A percentile compares a stretch with the other conserved stretches of the same genome.
Evolutionary conservation across 1,140 invertebrate species (phyloP).

Genomic region (Zaprionus capensis): DNA sequence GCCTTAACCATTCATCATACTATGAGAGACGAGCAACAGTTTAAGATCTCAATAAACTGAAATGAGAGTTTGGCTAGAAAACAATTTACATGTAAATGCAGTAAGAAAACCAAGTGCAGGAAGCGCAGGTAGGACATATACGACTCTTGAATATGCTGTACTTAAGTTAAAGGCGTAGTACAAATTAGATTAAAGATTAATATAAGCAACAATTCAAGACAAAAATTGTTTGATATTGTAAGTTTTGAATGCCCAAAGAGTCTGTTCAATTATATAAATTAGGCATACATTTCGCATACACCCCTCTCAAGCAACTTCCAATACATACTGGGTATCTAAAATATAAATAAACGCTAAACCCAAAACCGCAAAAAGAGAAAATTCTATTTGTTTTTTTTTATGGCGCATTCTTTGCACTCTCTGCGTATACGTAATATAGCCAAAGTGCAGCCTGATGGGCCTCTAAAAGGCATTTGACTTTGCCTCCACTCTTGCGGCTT

Average conservation of each 20-base stretch:
- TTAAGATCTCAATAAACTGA: constrained; percentile 10
- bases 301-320: too few relatives aligned
- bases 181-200: neutral
- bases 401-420: constrained; percentile 36
- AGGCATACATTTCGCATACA: neutral
- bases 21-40: neutral
- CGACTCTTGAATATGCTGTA: neutral
- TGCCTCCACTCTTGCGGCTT: neutral
- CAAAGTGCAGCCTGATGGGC: constrained; percentile 71
- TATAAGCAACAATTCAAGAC: neutral
- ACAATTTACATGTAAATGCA: constrained; percentile 42
- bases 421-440: constrained; percentile 66
- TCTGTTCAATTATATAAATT: too few relatives aligned
- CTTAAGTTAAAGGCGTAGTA: neutral
- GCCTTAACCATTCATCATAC: constrained; percentile 24
- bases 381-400: constrained; percentile 52
- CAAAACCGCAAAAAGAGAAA: constrained; percentile 16
- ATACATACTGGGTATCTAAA: neutral
- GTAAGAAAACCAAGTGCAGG: neutral
- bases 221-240: too few relatives aligned
- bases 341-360: neutral
- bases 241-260: too few relatives aligned
- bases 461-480: constrained; percentile 54
- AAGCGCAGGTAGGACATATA: neutral
- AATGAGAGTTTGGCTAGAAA: neutral